Base-by-base conservation (phyloP, 2,113 vertebrate species). In the Centrocercus urophasianus region DNA sequence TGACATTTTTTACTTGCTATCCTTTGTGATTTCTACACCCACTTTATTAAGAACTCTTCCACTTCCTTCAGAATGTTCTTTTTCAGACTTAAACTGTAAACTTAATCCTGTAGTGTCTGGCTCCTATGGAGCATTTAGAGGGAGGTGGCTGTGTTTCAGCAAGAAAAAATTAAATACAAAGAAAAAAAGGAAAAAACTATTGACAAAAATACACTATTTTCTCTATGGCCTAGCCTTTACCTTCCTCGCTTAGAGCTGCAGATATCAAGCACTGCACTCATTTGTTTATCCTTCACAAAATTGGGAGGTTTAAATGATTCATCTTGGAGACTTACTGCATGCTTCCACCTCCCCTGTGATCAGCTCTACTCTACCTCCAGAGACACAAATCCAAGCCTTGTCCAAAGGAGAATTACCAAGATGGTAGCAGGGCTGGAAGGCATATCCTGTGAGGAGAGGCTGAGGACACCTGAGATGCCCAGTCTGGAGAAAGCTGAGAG, bases 251-350 rank as follows among this genome's bases (percentile, higher is more conserved):
- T 82, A 72, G 24, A 75, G 52, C 22, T 61, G 20, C 12, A 64
- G 7, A 11, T 65, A 27, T 60, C 52, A 71, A 64, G 32, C 14
- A 57, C 50, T 28, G 34, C 28, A 17, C 13, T 54, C 0, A 10
- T 75, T 28, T 82, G 22, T 82, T 82, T 40, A 27, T 61, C 13
- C 13, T 70, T 82, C 43, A n/a, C 18, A 40, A 65, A 91, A 69
- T 0, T 0, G 2, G 65, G 27, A 5, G 11, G 4, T 19, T 48
- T 40, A 2, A 2, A 22, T 82, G 43, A 57, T 79, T 34, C 30
- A 57, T 0, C 14, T 25, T 60, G 57, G 34, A 57, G 32, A 6
- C 70, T 86, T 59, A 15, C 11, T 2, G 1, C 2, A 1, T 60
- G 10, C 34, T 65, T 91, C 79, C 12, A 3, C 11, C 38, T 25